Conservation (phyloP, 2,888 invertebrate genomes). For the Hecatera dysodea region DNA sequence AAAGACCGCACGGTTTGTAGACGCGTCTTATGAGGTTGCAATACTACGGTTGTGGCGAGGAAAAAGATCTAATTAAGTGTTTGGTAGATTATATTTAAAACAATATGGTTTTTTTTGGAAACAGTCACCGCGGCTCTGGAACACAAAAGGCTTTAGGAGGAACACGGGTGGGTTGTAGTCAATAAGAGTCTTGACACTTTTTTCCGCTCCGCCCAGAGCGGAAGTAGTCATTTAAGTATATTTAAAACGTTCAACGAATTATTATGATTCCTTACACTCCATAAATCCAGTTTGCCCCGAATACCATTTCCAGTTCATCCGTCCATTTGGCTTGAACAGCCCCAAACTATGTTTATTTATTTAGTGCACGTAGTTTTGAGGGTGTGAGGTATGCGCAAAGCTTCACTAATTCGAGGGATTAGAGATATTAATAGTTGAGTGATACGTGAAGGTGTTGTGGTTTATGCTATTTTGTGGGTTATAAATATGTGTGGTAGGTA, state of each 20-base stretch:
- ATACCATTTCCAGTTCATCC: conserved; percentile 14
- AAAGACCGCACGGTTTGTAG: too few species aligned
- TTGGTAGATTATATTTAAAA: too few species aligned
- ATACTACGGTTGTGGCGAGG: too few species aligned
- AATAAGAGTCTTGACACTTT: too few species aligned
- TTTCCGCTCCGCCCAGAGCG: too few species aligned
- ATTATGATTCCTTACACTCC: neutral
- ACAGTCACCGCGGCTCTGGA: too few species aligned
- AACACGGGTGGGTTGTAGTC: too few species aligned
- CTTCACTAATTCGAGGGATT: conserved; percentile 43
- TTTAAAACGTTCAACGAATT: neutral
- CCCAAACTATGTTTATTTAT: conserved; percentile 44
- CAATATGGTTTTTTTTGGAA: too few species aligned
- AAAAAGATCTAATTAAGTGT: too few species aligned
- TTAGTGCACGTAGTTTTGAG: conserved; percentile 40
- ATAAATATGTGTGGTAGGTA: conserved; percentile 12
- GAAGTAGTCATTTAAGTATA: too few species aligned
- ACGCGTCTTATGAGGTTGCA: too few species aligned
- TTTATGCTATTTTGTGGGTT: conserved; percentile 24
- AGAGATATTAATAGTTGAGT: conserved; percentile 53
- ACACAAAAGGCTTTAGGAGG: too few species aligned
- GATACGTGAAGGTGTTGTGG: conserved; percentile 32
- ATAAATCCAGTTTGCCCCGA: neutral
- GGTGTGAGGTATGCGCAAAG: conserved; percentile 34
- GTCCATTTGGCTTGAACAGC: conserved; percentile 8